Conservation (phyloP, 2,797 vertebrate species). For the Sebastes wilsoni region DNA sequence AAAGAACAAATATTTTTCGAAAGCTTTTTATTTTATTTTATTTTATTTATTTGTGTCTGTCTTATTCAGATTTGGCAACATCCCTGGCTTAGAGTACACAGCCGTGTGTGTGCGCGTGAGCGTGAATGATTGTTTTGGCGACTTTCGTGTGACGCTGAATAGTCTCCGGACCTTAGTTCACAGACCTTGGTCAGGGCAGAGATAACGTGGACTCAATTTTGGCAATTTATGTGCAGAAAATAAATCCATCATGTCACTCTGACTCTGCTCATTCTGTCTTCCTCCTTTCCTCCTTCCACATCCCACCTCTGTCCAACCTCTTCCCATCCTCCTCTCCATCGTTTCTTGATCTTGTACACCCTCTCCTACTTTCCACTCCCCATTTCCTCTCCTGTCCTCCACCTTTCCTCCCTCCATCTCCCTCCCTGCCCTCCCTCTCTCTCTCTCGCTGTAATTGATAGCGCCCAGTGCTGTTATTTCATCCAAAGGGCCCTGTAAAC, state of each 20-base stretch:
- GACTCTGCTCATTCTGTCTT: neutral
- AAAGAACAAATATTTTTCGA: neutral
- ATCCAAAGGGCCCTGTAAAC: constrained; percentile 83
- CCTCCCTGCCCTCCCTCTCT: neutral
- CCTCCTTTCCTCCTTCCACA: neutral
- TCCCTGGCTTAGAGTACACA: neutral
- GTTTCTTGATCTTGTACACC: neutral
- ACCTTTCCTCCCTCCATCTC: neutral
- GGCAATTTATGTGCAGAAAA: constrained; percentile 1
- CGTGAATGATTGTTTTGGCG: neutral
- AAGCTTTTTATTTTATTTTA: neutral
- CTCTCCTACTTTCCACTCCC: constrained; percentile 4
- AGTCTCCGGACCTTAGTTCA: constrained; percentile 24
- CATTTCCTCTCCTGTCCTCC: neutral
- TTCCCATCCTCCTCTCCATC: neutral
- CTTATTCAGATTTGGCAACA: neutral
- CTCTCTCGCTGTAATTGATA: constrained; percentile 73
- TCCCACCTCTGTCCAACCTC: neutral
- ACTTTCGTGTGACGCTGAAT: neutral
- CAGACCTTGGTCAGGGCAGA: constrained; percentile 25
- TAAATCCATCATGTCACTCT: constrained; percentile 34
- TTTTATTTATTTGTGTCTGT: neutral
- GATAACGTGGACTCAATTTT: constrained; percentile 37
- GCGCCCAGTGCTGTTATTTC: constrained; percentile 75
- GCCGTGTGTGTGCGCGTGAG: neutral